These are phyloP conservation scores for Ctenodactylus gundi DNA, from an alignment of 2,113 vertebrate genomes.

Conservation along the genomic window DNA sequence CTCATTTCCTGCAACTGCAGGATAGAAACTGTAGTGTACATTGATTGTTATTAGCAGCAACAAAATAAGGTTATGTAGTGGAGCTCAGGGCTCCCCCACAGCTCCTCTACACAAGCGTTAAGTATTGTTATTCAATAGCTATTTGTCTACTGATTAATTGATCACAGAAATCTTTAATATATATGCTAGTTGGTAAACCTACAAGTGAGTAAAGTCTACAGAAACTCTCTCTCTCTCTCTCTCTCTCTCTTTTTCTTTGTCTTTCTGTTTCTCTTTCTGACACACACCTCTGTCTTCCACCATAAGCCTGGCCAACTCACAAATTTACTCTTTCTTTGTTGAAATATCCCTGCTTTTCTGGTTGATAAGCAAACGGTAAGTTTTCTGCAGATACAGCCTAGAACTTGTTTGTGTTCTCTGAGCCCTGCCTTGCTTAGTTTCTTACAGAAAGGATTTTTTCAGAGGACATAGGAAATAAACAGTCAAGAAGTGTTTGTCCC, in stretches of 20 bases:
- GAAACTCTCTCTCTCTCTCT: background rate
- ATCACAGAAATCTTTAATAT: background rate
- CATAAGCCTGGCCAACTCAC: background rate
- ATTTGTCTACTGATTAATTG: background rate
- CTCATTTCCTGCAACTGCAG: background rate
- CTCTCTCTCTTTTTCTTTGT: background rate
- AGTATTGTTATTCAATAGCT: background rate
- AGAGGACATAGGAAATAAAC: constrained; percentile 74
- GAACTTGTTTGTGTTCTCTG: constrained; percentile 17
- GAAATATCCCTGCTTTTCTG: background rate
- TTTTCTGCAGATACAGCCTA: background rate
- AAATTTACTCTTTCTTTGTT: background rate
- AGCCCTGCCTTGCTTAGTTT: constrained; percentile 32
- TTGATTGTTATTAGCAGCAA: background rate
- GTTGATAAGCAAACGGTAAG: background rate
- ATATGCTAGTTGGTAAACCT: background rate
- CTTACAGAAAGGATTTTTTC: constrained; percentile 44
- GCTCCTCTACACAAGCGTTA: background rate
- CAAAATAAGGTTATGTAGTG: background rate
- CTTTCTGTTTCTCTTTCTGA: background rate
- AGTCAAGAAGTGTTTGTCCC: constrained; percentile 73
- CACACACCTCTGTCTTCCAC: background rate
- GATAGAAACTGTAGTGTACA: background rate
- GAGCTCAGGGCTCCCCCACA: background rate
- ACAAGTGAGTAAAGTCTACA: background rate